These are phyloP conservation scores for Rhinoraja longicauda DNA, from an alignment of 2,797 vertebrate genomes.

Conservation along the genomic window DNA sequence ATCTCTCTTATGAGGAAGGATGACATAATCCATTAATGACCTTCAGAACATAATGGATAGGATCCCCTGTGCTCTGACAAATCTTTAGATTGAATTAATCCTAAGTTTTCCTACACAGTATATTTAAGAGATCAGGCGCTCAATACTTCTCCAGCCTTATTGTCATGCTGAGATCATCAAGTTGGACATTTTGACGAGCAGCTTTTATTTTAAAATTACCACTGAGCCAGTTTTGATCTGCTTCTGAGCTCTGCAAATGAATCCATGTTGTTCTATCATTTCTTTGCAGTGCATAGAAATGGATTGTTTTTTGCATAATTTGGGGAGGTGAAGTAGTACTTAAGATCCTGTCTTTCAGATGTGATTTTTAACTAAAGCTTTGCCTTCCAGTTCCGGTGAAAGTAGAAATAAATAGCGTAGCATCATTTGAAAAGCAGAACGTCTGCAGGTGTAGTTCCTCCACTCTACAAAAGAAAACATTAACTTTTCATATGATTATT, in stretches of 20 bases:
- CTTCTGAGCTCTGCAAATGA: neutral
- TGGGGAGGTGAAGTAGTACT: neutral
- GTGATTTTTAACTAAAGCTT: neutral
- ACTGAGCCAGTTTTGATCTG: neutral
- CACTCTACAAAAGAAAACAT: neutral
- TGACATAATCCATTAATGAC: neutral
- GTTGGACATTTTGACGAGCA: neutral
- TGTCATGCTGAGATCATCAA: neutral
- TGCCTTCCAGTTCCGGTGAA: neutral
- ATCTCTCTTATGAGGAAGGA: neutral
- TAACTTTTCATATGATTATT: neutral
- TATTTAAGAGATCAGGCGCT: neutral
- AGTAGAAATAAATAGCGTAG: neutral
- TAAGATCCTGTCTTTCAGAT: neutral
- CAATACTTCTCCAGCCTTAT: neutral
- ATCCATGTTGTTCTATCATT: neutral
- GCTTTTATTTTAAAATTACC: neutral
- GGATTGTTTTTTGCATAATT: neutral
- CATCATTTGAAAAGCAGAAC: neutral
- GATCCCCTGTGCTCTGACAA: neutral
- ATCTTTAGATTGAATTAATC: neutral
- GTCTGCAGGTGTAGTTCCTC: neutral
- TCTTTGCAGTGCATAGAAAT: neutral
- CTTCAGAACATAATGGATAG: neutral
- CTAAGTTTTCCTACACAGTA: neutral